Evolutionary conservation across 30 jellyfish, hydroid and myxozoan genomes (phyloP), one percentile per base, ranked within the genome.

Genomic region (Hydractinia symbiolongicarpus): DNA sequence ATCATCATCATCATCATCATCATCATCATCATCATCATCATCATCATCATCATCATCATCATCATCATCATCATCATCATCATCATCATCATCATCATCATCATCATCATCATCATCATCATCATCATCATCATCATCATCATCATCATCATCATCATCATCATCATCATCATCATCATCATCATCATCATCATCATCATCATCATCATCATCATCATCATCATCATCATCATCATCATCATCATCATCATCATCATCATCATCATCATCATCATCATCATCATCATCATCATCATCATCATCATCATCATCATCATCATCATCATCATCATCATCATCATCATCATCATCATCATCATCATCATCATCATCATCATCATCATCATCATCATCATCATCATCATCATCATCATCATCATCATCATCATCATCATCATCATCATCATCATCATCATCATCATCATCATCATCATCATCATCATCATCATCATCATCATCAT

Each of bases 241-340:
- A 30, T 73, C 56, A 76, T 73, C 61, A 10, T 64, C 89, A 55
- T 83, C 91, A 7, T 82, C 83, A 4, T 82, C 73, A 52, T 62
- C 20, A 67, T 83, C 71, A 50, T 67, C 76, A 50, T 83, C 91
- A 54, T 68, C 86, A 82, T 83, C 68, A 10, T 68, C 58, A 9
- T 16, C n/a, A 4, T 49, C 66, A 17, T 11, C 89, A 5, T 40
- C 82, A 7, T 3, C 62, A 5, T n/a, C 61, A 49, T 7, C 75
- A 8, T 44, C 76, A 14, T 60, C 77, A 7, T 82, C 83, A 53
- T 17, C 7, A 0, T 16, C 55, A 8, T 52, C 80, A 16, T 53
- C 8, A 66, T 30, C 86, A 6, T 20, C 66, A 5, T 68, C 14
- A 8, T 5, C 11, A 66, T 14, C 86, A 67, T 19, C 9, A 13